Evolutionary conservation across 2,113 vertebrate species (phyloP).

Genomic region (Apodemus sylvaticus): DNA sequence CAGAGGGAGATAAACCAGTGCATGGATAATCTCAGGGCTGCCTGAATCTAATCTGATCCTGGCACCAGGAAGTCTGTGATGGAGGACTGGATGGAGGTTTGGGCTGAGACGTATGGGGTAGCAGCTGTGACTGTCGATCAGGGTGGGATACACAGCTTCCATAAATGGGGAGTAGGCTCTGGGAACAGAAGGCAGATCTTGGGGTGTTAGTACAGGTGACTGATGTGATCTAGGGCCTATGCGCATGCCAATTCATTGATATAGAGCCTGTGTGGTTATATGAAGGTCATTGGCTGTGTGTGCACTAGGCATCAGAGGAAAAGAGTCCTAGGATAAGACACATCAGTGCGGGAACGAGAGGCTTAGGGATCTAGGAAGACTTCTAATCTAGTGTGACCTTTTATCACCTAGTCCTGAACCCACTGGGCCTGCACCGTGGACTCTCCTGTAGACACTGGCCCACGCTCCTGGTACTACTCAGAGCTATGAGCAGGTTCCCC

Average conservation of each 20-base stretch:
- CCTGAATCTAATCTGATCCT: background rate
- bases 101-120: background rate
- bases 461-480: background rate
- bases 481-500: too few species aligned
- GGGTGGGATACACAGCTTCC: background rate
- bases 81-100: background rate
- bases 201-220: background rate
- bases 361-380: background rate
- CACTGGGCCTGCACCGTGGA: background rate
- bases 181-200: background rate
- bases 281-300: background rate
- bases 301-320: fast-evolving
- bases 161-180: background rate
- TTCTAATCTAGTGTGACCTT: background rate
- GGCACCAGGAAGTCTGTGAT: background rate
- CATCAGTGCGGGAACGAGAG: background rate
- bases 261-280: background rate
- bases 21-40: background rate
- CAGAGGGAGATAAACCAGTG: background rate
- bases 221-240: background rate
- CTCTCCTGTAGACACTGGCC: background rate
- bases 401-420: background rate
- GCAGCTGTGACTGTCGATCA: background rate
- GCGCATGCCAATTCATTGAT: fast-evolving
- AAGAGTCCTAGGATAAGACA: background rate